Evolutionary conservation across 2,113 vertebrate genomes (phyloP), one percentile per base, ranked within the genome.

Genomic region (Trematomus loennbergii): DNA sequence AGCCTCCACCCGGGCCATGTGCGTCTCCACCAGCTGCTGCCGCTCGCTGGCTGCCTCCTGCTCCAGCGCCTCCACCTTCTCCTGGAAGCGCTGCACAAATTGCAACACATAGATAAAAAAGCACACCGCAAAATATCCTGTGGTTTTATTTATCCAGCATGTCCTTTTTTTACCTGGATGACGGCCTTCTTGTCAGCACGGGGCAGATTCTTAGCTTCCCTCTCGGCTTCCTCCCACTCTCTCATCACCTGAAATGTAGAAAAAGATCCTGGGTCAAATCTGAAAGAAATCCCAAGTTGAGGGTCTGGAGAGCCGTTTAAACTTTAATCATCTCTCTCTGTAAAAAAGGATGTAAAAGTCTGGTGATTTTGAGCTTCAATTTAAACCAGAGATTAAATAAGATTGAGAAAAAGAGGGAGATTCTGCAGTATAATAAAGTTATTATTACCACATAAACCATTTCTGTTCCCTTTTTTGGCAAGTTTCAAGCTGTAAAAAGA

Each of bases 141-240:
- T 2, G 8, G 5, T 22, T 10, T 2, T 15, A 4, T 8, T 12
- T 2, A 17, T 57, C 22, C 10, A 5, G 9, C 15, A n/a, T 18
- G 2, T 11, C 10, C 52, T 5, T 6, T 9, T 25, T 71, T 92
- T 93, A 99, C 98, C 97, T 99, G 97, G 90, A 99, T 99, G 73
- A 99, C 97, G 0, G 96, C 97, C 85, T 99, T 99, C 94, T 99
- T 99, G 88, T 99, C 97, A 0, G 97, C 96, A 52, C 97, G 97
- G 12, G 97, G 97, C 83, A 99, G 95, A 82, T 96, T 99, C 95
- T 99, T 99, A 2, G 98, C 97, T 88, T 98, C 96, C 68, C 94
- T 96, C 89, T 99, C 98, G 0, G 98, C 98, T 71, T 99, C 98
- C 70, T 99, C 98, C 98, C 98, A 99, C 91, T 99, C 97, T 73